These are phyloP conservation scores for Amphilophus citrinellus DNA, from an alignment of 2,113 vertebrate species.

Conservation along the genomic window DNA sequence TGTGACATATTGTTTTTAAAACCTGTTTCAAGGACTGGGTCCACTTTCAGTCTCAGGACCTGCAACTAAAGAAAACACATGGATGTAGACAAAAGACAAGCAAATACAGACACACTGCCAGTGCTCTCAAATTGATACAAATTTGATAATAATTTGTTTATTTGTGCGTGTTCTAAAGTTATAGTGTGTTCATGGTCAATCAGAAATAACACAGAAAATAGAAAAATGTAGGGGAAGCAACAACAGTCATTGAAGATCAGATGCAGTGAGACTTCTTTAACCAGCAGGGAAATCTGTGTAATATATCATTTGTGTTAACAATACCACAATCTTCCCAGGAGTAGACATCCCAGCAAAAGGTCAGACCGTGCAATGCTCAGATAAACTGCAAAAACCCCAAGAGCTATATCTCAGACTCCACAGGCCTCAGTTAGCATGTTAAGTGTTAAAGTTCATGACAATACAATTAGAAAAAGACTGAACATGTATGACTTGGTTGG, in stretches of 20 bases:
- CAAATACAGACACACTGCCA: background rate
- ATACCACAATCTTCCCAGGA: too few relatives aligned
- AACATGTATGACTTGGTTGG: too few relatives aligned
- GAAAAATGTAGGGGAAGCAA: background rate
- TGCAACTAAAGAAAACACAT: background rate
- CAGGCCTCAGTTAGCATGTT: too few relatives aligned
- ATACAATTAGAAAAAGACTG: too few relatives aligned
- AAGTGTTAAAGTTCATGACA: too few relatives aligned
- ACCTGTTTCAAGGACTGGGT: background rate
- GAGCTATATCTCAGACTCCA: too few relatives aligned
- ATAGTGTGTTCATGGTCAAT: background rate
- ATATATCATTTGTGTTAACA: too few relatives aligned
- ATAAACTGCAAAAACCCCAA: too few relatives aligned
- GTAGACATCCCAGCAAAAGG: too few relatives aligned
- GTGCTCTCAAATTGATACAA: background rate
- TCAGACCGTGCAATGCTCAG: too few relatives aligned
- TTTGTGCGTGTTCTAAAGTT: background rate
- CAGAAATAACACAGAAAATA: slow-evolving; percentile 3
- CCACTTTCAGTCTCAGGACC: slow-evolving; percentile 1
- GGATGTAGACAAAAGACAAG: background rate
- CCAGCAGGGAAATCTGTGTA: background rate
- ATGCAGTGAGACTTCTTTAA: background rate
- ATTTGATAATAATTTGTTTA: background rate
- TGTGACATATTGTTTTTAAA: slow-evolving; percentile 45
- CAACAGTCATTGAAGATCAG: background rate